Evolutionary conservation across 30 jellyfish, hydroid and myxozoan species (phyloP), one percentile per base, ranked within the genome.

Genomic region (Haliclystus octoradiatus): DNA sequence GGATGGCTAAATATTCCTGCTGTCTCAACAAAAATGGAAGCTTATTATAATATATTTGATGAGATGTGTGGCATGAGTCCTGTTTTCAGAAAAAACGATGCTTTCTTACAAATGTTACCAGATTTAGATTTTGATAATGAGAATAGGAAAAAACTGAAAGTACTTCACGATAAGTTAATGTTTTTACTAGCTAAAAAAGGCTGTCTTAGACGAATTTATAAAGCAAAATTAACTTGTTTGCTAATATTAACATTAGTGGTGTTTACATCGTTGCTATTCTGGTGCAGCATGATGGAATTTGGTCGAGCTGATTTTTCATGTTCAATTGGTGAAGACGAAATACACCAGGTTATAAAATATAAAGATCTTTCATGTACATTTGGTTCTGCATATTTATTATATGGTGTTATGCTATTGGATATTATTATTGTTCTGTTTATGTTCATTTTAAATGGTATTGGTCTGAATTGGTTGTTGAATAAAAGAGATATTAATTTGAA

Each of bases 1-100:
- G 35, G 85, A 13, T 81, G 94, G 94, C 66, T 81, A 28, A 73
- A 75, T 26, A 78, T 81, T 34, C 94, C 94, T 12, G 84, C 85
- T 61, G 94, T 81, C 4, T 32, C 74, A 65, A 75, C 94, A 15
- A 81, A 81, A 53, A 63, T 81, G 26, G 88, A 81, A 24, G 88
- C 88, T 2, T 81, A 68, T 60, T 82, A 81, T 69, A 57, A 74
- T 66, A 73, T 81, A 9, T 81, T 81, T 66, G 52, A 63, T 34
- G 84, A 73, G 33, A 52, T 81, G 75, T 73, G 83, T 61, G 31
- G 68, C 22, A 60, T 81, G 26, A 75, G 74, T 24, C 94, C 88
- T 31, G 61, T 72, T 26, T 81, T 81, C 35, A 40, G 40, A 9
- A 46, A 82, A 15, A 74, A 65, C 69, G 63, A 66, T 26, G 76